Conservation (phyloP, 2,797 vertebrate species). For the Tangara arthus region DNA sequence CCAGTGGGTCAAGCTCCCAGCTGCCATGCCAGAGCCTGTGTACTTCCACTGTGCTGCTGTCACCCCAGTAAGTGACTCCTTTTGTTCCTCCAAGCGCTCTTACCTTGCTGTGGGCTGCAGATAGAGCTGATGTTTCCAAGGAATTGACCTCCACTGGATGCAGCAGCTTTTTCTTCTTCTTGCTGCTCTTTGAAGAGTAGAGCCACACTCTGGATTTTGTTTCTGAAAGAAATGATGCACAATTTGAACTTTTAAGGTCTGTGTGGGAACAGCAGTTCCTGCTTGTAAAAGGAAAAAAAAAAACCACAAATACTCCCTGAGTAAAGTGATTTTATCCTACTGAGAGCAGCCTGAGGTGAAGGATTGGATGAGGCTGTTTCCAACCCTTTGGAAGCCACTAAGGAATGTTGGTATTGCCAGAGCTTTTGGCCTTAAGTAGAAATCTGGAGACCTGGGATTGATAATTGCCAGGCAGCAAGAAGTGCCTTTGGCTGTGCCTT, state of each 20-base stretch:
- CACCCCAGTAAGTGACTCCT: conserved; percentile 85
- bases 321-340: neutral
- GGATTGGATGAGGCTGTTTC: neutral
- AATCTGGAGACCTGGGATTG: neutral
- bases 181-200: neutral
- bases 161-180: neutral
- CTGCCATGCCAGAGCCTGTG: conserved; percentile 93
- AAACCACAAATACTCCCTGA: accelerated
- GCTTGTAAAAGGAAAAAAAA: neutral
- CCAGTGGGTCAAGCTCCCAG: conserved; percentile 93
- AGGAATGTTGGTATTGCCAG: neutral
- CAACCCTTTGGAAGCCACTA: neutral
- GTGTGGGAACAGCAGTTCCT: neutral
- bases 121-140: neutral
- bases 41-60: conserved; percentile 99
- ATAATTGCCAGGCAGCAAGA: neutral
- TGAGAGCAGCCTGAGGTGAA: neutral
- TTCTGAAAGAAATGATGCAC: accelerated
- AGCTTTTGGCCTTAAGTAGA: neutral
- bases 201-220: accelerated
- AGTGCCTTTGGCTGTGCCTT: neutral
- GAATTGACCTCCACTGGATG: neutral
- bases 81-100: accelerated
- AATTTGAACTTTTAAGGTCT: neutral
- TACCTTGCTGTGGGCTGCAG: neutral